A percentile compares a stretch with the other conserved stretches of the same genome.
These are phyloP conservation scores for Bambusicola thoracicus DNA, from an alignment of 2,113 vertebrate species.

Conservation along the genomic window DNA sequence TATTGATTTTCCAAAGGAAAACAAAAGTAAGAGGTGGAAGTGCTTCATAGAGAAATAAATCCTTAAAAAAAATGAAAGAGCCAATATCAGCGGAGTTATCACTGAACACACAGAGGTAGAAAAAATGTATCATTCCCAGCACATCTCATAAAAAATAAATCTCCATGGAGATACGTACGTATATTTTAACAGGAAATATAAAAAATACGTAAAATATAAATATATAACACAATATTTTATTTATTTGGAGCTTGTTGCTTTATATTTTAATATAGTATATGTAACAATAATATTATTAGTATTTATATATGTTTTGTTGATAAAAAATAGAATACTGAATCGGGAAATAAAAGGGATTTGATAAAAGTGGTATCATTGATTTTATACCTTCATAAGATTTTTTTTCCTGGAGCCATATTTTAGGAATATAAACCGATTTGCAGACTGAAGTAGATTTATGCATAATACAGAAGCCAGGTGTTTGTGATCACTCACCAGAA, in stretches of 20 bases:
- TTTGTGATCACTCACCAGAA: neutral
- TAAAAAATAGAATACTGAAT: neutral
- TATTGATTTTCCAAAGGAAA: conserved; percentile 17
- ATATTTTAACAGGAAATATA: neutral
- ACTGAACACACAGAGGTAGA: neutral
- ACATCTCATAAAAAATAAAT: neutral
- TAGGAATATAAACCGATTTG: neutral
- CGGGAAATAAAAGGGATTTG: neutral
- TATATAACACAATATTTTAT: neutral
- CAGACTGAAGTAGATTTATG: neutral
- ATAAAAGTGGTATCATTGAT: neutral
- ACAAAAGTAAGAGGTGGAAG: neutral
- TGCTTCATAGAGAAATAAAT: neutral
- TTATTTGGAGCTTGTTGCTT: neutral
- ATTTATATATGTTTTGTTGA: neutral
- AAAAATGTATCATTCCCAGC: neutral
- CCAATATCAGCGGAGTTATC: neutral
- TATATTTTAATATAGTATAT: neutral
- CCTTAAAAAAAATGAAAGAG: neutral
- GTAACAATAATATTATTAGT: neutral
- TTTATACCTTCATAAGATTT: neutral
- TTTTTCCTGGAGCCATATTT: neutral
- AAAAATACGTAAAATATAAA: neutral
- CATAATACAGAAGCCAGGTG: neutral
- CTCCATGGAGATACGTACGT: neutral